Evolutionary conservation across 2,113 vertebrate species (phyloP).

Genomic region (Neolamprologus variostigma): DNA sequence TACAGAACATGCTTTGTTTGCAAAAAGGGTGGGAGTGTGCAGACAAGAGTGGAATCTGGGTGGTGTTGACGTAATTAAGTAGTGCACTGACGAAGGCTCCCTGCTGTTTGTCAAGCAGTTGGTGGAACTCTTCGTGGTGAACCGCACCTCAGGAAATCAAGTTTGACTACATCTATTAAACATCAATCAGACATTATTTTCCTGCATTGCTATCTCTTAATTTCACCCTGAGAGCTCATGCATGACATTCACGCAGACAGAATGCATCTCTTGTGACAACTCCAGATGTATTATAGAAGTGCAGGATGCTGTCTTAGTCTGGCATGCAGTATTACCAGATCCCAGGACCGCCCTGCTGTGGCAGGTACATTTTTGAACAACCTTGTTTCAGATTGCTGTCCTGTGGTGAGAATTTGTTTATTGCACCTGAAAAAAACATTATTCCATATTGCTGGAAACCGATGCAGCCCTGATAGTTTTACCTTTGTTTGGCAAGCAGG

Average conservation of each 20-base stretch:
- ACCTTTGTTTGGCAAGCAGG: neutral
- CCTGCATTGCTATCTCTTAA: neutral
- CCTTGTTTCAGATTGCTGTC: neutral
- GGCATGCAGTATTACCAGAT: neutral
- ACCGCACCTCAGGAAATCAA: slow-evolving; percentile 34
- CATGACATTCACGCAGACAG: neutral
- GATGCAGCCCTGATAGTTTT: neutral
- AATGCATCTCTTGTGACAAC: neutral
- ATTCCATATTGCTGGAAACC: slow-evolving; percentile 20
- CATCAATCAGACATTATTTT: slow-evolving; percentile 47
- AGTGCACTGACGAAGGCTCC: slow-evolving; percentile 10
- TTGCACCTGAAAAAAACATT: neutral
- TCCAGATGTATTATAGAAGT: neutral
- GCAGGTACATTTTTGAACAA: neutral
- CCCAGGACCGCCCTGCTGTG: neutral
- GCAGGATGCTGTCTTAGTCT: neutral
- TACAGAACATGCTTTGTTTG: neutral
- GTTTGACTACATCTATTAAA: slow-evolving; percentile 49
- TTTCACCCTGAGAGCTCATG: slow-evolving; percentile 23
- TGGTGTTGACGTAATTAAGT: neutral
- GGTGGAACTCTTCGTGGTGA: slow-evolving; percentile 8
- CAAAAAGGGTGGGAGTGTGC: neutral
- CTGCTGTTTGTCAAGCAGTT: slow-evolving; percentile 50
- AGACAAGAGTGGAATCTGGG: neutral
- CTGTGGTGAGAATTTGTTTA: slow-evolving; percentile 22